Conservation (phyloP, 2,113 vertebrate genomes). For the Malaclemys terrapin region DNA sequence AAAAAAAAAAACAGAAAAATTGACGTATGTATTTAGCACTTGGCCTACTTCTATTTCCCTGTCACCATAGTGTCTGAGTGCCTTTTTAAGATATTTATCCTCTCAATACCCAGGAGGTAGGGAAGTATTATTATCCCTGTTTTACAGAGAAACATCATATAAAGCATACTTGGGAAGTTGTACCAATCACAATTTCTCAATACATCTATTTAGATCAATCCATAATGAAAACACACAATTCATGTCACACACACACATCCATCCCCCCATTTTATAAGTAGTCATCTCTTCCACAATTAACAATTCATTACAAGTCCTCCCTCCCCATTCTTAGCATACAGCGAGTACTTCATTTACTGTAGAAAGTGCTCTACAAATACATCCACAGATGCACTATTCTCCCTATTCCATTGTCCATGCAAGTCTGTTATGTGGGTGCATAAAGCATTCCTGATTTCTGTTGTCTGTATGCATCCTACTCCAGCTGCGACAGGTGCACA, state of each 20-base stretch:
- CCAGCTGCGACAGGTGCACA: background rate
- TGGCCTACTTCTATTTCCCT: background rate
- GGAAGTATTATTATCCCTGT: background rate
- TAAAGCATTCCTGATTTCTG: background rate
- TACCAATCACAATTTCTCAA: background rate
- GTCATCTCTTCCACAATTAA: background rate
- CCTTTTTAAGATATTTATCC: background rate
- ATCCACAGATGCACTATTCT: background rate
- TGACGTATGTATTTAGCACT: background rate
- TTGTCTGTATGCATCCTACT: background rate
- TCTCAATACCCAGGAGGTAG: background rate
- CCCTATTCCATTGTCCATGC: background rate
- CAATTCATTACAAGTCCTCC: background rate
- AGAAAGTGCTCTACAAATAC: background rate
- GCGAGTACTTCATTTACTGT: background rate
- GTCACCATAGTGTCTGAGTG: background rate
- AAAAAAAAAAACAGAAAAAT: background rate
- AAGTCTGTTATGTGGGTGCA: background rate
- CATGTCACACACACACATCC: background rate
- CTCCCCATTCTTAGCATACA: background rate
- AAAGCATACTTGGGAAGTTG: background rate
- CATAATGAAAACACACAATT: background rate
- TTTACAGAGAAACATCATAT: background rate
- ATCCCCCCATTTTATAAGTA: background rate
- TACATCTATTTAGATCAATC: background rate